These are phyloP conservation scores for Tor tambroides DNA, from an alignment of 2,113 vertebrate species.

Conservation along the genomic window DNA sequence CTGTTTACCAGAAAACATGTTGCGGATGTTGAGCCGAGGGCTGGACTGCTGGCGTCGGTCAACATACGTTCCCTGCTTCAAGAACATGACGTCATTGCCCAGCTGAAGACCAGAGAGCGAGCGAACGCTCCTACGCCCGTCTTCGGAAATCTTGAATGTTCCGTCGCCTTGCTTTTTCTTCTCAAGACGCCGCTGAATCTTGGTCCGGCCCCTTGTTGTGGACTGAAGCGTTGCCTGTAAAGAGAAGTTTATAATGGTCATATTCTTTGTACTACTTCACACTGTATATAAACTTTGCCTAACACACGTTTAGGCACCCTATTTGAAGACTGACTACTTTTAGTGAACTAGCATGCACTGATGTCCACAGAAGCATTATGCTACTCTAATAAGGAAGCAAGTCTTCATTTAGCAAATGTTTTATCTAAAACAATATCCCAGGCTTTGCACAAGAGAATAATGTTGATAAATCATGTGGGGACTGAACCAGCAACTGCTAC, in stretches of 20 bases:
- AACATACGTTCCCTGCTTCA: slow-evolving; percentile 87
- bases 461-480: background rate
- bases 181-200: slow-evolving; percentile 92
- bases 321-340: background rate
- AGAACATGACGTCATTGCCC: slow-evolving; percentile 94
- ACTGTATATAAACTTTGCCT: background rate
- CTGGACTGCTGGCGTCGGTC: slow-evolving; percentile 75
- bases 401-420: background rate
- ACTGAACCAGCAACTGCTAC: background rate
- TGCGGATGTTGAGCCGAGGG: slow-evolving; percentile 85
- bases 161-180: slow-evolving; percentile 87
- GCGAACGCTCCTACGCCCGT: slow-evolving; percentile 92
- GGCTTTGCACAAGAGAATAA: background rate
- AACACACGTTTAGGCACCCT: background rate
- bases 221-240: slow-evolving; percentile 86
- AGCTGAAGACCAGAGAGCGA: slow-evolving; percentile 96
- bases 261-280: background rate
- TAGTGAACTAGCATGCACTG: background rate
- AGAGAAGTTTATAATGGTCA: background rate
- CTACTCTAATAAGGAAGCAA: background rate
- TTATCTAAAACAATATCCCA: background rate
- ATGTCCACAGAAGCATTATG: background rate
- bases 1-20: slow-evolving; percentile 87
- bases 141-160: slow-evolving; percentile 94
- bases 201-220: slow-evolving; percentile 89